Evolutionary conservation across 2,113 vertebrate species (phyloP).

Genomic region (Onychostruthus taczanowskii): DNA sequence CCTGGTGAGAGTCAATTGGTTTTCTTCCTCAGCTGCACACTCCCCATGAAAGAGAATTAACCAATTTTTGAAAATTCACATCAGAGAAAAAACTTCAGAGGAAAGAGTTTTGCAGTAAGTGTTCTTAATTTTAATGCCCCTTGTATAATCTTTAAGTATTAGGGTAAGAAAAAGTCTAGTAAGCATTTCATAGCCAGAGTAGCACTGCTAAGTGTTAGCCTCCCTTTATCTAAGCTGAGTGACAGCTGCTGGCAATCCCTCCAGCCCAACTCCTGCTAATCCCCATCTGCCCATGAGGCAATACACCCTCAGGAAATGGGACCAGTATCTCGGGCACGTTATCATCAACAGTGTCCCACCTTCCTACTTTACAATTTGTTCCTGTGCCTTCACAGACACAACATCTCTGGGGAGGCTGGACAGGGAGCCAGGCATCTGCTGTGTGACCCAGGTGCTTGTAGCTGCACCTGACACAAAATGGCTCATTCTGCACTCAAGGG

Average conservation of each 20-base stretch:
- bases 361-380: neutral
- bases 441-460: neutral
- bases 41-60: neutral
- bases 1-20: neutral
- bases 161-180: neutral
- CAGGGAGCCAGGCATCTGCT: neutral
- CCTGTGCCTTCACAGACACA: neutral
- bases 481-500: neutral
- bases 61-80: neutral
- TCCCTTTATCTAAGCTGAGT: neutral
- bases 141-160: neutral
- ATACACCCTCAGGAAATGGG: neutral
- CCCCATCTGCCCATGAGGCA: neutral
- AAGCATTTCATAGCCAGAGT: neutral
- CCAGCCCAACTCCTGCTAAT: neutral
- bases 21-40: neutral
- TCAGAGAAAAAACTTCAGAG: neutral
- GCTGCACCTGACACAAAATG: neutral
- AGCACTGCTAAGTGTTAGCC: neutral
- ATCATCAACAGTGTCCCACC: neutral
- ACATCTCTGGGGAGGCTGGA: neutral
- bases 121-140: neutral
- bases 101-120: neutral
- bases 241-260: neutral
- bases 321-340: accelerated